Evolutionary conservation across 2,888 invertebrate genomes (phyloP), one percentile per base, ranked within the genome.

Genomic region (Eupithecia vulgata): DNA sequence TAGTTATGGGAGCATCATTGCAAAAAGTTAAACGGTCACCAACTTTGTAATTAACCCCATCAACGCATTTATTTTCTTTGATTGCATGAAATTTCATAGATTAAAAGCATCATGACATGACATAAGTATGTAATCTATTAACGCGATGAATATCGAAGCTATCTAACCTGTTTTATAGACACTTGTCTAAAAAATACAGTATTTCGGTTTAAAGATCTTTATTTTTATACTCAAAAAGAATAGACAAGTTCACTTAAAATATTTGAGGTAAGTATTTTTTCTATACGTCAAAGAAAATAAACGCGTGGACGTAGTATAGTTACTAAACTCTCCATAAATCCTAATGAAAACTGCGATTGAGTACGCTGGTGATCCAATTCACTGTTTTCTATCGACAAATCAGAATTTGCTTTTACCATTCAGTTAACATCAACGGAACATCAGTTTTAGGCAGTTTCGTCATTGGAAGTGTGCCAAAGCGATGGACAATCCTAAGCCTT

Each of bases 381-480:
- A 4, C 10, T 4, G 48, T 21, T 21, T n/a, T 21, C 37, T 52
- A 52, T 4, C 21, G n/a, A 52, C 48, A 52, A 8, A 17, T 7
- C 48, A n/a, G n/a, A n/a, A 48, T n/a, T 8, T 21, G 21, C 45
- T 45, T n/a, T 45, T 52, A 21, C 2, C 78, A 76, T 76, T 76
- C 76, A 72, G 78, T 79, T 77, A 79, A 82, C 79, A 82, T 81
- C 79, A 76, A 78, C 76, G 75, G 76, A 73, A 71, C 75, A 76
- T 78, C 73, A 70, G 72, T 57, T 79, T 70, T 68, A 75, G n/a
- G 21, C 37, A 64, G 78, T 72, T 71, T 75, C 72, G 67, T 67
- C 74, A 48, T 81, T 83, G 84, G 85, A 84, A 80, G 72, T 59
- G 73, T 84, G 87, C 88, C 85, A 87, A 84, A 78, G 78, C 80